Base-by-base conservation (phyloP, 2,888 invertebrate genomes). In the Sinotaia quadrata region DNA sequence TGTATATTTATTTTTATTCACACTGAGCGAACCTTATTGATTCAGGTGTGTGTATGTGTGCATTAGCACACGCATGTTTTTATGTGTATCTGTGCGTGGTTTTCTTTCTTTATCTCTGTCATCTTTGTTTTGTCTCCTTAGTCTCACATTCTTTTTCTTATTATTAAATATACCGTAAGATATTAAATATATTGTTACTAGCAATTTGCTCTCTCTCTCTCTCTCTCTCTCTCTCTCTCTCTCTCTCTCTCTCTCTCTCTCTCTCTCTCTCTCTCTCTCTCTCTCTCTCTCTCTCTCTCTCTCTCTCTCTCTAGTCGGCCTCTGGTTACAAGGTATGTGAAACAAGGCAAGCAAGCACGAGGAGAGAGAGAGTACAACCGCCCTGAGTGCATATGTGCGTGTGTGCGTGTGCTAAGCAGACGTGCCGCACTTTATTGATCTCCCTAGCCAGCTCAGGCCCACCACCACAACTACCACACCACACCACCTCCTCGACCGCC, bases 231-330 rank as follows among this genome's bases (percentile, higher is more conserved):
- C 18, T 33, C 33, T 2, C 33, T 57, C 2, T 31, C 58, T 31
- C 27, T 31, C 41, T 15, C 37, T 15, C 37, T 21, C 58, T 8
- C n/a, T n/a, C 47, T 27, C 59, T 27, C 29, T 44, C 59, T 29
- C 59, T 59, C 44, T 59, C 41, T 59, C 59, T 59, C 34, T 59
- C 59, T 44, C 60, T 47, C 60, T 47, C 33, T 47, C 47, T 47
- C 49, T 60, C n/a, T 60, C 47, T 49, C 34, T n/a, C 33, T 47
- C 1, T 47, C 8, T 18, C 47, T 8, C 47, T 18, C 18, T 47
- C 47, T 47, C 4, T 18, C 1, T 7, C 47, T 7, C 47, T 4
- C 18, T 12, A 2, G 24, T 1, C 8, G 21, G 18, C 8, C 8
- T 1, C 8, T 21, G 12, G 18, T 47, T 7, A 8, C 18, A 12